phyloP scores from a whole-genome alignment of 2,113 vertebrate species.

The Oryzias melastigma region DNA sequence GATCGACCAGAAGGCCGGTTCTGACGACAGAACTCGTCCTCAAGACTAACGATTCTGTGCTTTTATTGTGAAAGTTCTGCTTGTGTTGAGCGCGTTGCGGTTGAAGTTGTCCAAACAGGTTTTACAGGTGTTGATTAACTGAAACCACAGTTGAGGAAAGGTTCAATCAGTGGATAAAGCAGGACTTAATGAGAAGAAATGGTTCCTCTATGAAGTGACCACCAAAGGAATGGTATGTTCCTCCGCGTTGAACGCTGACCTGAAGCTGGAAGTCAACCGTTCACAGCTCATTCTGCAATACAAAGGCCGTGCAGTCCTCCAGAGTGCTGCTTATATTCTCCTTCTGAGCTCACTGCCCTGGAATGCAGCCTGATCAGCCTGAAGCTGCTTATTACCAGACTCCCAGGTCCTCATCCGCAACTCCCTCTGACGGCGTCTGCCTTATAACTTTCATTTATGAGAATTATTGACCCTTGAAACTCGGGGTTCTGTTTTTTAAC shows the following conservation, averaged over 20 bases:
- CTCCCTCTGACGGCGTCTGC: slow-evolving; percentile 21
- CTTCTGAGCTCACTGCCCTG: slow-evolving; percentile 57
- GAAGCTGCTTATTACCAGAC: slow-evolving; percentile 51
- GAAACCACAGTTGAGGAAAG: slow-evolving; percentile 25
- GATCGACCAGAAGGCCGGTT: neutral
- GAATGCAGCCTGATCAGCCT: slow-evolving; percentile 55
- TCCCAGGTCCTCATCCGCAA: slow-evolving; percentile 14
- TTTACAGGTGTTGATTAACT: slow-evolving; percentile 43
- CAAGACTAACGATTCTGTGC: neutral
- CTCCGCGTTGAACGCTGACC: neutral
- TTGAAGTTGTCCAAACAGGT: slow-evolving; percentile 10
- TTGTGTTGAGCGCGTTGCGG: neutral
- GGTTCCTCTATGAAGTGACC: neutral
- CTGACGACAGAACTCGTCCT: neutral
- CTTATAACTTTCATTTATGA: slow-evolving; percentile 39
- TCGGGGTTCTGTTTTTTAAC: slow-evolving; percentile 25
- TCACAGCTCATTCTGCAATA: slow-evolving; percentile 16
- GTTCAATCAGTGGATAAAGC: slow-evolving; percentile 12
- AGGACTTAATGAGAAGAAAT: neutral
- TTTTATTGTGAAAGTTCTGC: neutral
- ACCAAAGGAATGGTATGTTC: no score
- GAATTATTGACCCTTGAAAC: slow-evolving; percentile 43
- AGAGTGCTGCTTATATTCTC: slow-evolving; percentile 42
- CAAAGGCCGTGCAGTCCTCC: slow-evolving; percentile 43
- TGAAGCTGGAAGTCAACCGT: slow-evolving; percentile 3